These are phyloP conservation scores for Bombycilla garrulus DNA, from an alignment of 2,113 vertebrate genomes.

Conservation along the genomic window DNA sequence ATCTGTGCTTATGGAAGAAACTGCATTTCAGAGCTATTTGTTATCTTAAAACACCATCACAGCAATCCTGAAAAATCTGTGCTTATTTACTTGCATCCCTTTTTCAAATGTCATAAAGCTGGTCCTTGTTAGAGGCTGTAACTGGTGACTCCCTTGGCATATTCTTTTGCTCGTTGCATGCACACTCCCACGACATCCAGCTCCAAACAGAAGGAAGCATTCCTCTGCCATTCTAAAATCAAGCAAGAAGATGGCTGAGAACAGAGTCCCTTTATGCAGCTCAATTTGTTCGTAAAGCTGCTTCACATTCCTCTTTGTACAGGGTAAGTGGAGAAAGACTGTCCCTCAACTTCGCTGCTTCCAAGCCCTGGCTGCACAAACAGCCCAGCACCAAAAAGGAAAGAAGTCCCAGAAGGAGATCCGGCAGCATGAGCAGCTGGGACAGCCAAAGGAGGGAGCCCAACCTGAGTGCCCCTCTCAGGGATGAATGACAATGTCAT, in stretches of 20 bases:
- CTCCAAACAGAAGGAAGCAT: constrained; percentile 26
- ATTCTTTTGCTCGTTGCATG: not conserved
- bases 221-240: not conserved
- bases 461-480: accelerated
- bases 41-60: not conserved
- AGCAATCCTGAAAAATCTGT: not conserved
- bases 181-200: not conserved
- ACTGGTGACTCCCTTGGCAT: not conserved
- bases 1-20: not conserved
- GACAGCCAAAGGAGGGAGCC: not conserved
- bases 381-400: not conserved
- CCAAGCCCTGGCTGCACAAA: not conserved
- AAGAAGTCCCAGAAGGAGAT: not conserved
- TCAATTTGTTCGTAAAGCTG: not conserved
- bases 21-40: not conserved
- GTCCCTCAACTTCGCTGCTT: not conserved
- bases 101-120: not conserved
- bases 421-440: not conserved
- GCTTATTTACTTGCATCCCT: not conserved
- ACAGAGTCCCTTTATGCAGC: constrained; percentile 41
- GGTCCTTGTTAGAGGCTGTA: constrained; percentile 16
- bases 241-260: not conserved
- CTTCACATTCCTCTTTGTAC: not conserved
- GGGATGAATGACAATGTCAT: not conserved
- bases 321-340: not conserved